Base-by-base conservation (phyloP, 2,797 vertebrate genomes). In the Aulostomus chinensis region DNA sequence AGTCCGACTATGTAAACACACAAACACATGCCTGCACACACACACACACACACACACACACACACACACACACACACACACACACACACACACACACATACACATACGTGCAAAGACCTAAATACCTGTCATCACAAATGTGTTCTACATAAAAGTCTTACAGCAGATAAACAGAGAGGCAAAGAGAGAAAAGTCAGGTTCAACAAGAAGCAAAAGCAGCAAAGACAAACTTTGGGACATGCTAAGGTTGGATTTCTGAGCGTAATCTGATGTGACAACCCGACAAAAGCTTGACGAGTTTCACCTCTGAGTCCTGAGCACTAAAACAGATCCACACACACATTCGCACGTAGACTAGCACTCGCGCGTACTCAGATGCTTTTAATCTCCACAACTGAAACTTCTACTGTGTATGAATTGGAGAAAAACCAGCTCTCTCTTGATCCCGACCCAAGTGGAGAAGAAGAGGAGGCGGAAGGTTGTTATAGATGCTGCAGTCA, bases 211-310 rank as follows among this genome's bases (percentile, higher is more conserved):
- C 32, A 10, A 54, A 52, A 59, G 39, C 12, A 38, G 25, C 7
- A 62, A 34, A 73, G 50, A 71, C 39, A 62, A 70, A 68, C 52
- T 50, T 52, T 68, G 14, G 55, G 38, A 46, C 47, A n/a, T 36
- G 36, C 57, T 54, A 24, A 52, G 38, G 45, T 46, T 64, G 55
- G 37, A 68, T 63, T 57, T 49, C n/a, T 69, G 74, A 78, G 49
- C 50, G 54, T 74, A 82, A 86, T 81, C 41, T 47, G 51, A 82
- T 66, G 66, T 62, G 81, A 86, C 76, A 84, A 77, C 42, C 53
- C 59, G 33, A 70, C 47, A 72, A 80, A 77, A 59, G 55, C 78
- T 36, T 62, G 64, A 68, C 58, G 54, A 55, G 48, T 68, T 81
- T 85, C 62, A 78, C 71, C 68, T 72, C 72, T 0, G 11, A 69